These are phyloP conservation scores for Etheostoma perlongum DNA, from an alignment of 2,797 vertebrate species.

Conservation along the genomic window DNA sequence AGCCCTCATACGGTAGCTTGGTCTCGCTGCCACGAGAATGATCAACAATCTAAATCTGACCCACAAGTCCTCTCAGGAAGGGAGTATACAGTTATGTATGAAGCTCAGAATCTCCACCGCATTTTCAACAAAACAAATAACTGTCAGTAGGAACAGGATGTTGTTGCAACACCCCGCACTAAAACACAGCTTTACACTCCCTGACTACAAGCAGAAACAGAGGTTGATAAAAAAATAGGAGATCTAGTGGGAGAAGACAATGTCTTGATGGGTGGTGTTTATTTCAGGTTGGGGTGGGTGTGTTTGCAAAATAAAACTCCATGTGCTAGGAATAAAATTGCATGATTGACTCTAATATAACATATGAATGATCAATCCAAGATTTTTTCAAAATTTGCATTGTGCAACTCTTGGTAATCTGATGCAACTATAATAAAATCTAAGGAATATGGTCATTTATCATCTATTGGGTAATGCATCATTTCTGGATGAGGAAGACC, in stretches of 20 bases:
- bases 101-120: slow-evolving; percentile 45
- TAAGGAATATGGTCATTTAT: slow-evolving; percentile 17
- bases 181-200: slow-evolving; percentile 64
- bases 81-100: slow-evolving; percentile 53
- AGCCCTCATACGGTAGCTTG: slow-evolving; percentile 27
- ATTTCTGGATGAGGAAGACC: slow-evolving; percentile 28
- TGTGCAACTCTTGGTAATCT: slow-evolving; percentile 55
- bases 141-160: slow-evolving; percentile 75
- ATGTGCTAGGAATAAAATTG: slow-evolving; percentile 23
- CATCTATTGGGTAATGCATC: slow-evolving; percentile 22
- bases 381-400: slow-evolving; percentile 34
- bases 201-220: slow-evolving; percentile 63
- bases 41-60: slow-evolving; percentile 65
- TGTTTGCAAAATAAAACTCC: slow-evolving; percentile 19
- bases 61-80: slow-evolving; percentile 65
- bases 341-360: slow-evolving; percentile 15
- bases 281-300: slow-evolving; percentile 20
- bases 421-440: slow-evolving; percentile 33
- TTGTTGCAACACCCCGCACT: slow-evolving; percentile 73
- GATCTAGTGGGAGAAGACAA: slow-evolving; percentile 24
- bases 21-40: slow-evolving; percentile 30
- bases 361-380: not conserved
- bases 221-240: slow-evolving; percentile 58
- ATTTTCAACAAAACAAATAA: slow-evolving; percentile 71
- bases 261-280: slow-evolving; percentile 23